Conservation (phyloP, 2,888 invertebrate genomes). For the Perithous albicinctus region DNA sequence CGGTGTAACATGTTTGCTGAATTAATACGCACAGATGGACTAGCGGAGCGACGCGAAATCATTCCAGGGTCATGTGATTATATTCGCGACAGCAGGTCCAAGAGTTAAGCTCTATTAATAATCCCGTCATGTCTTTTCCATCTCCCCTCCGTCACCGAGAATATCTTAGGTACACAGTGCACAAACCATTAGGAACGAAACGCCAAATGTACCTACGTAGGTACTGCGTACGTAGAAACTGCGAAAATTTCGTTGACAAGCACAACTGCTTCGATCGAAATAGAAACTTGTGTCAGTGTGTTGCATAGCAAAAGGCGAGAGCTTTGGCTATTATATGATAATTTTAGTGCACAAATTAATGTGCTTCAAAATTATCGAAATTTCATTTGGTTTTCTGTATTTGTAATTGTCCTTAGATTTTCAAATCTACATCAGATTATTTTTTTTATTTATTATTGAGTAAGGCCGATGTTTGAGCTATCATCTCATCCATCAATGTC, state of each 20-base stretch:
- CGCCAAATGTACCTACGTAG: constrained; percentile 10
- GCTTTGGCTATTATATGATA: neutral
- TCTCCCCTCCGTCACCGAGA: constrained; percentile 12
- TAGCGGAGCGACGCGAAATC: neutral
- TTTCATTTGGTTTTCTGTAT: neutral
- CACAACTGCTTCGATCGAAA: constrained; percentile 40
- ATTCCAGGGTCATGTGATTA: constrained; percentile 38
- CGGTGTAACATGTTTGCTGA: neutral
- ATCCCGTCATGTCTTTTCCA: constrained; percentile 10
- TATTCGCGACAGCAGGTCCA: constrained; percentile 36
- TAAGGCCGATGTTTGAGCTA: neutral
- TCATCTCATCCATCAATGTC: neutral
- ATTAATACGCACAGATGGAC: constrained; percentile 17
- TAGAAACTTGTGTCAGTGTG: constrained; percentile 41
- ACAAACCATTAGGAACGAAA: constrained; percentile 4
- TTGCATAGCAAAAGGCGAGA: neutral
- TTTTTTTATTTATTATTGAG: neutral
- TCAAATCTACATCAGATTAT: neutral
- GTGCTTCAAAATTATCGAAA: too few species aligned
- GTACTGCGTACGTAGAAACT: neutral
- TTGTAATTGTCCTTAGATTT: neutral
- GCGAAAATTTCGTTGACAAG: constrained; percentile 48
- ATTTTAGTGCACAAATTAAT: neutral
- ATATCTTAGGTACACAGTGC: constrained; percentile 12
- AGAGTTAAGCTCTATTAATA: constrained; percentile 31